These are phyloP conservation scores for Plodia interpunctella DNA, from an alignment of 1,140 invertebrate genomes.

Conservation along the genomic window DNA sequence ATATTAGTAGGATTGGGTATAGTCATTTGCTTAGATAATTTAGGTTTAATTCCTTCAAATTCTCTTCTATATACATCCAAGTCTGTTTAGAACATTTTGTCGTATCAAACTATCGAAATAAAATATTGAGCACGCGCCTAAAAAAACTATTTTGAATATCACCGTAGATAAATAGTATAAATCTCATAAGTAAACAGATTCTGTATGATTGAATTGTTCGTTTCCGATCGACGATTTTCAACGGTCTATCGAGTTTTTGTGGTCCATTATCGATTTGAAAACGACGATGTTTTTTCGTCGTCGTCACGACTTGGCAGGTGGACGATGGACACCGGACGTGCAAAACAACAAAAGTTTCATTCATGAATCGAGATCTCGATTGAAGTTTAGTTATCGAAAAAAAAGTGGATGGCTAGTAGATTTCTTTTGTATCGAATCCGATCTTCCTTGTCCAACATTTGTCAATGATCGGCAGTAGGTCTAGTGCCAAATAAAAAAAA, in stretches of 20 bases:
- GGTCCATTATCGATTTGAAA: slow-evolving; percentile 6
- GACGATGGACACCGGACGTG: slow-evolving; percentile 9
- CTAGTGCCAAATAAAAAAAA: too few relatives aligned
- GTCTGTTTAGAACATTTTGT: too few relatives aligned
- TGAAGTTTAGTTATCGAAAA: neutral
- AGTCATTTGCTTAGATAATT: too few relatives aligned
- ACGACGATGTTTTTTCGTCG: slow-evolving; percentile 6
- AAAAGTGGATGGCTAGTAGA: neutral
- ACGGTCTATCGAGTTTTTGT: neutral
- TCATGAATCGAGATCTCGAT: slow-evolving; percentile 8
- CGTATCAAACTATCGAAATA: too few relatives aligned
- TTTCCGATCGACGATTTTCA: neutral
- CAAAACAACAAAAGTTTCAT: slow-evolving; percentile 9
- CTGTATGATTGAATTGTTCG: neutral
- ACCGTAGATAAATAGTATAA: neutral
- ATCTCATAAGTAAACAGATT: slow-evolving; percentile 1
- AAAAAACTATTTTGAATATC: neutral
- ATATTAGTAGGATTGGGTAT: too few relatives aligned
- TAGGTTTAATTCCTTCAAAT: too few relatives aligned
- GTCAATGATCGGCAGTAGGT: too few relatives aligned
- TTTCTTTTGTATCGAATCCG: neutral
- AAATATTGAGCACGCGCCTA: too few relatives aligned
- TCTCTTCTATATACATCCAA: too few relatives aligned
- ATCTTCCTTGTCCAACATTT: too few relatives aligned
- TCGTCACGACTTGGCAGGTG: slow-evolving; percentile 7